These are phyloP conservation scores for Himantopus leucocephalus DNA, from an alignment of 2,113 vertebrate species.

Conservation along the genomic window DNA sequence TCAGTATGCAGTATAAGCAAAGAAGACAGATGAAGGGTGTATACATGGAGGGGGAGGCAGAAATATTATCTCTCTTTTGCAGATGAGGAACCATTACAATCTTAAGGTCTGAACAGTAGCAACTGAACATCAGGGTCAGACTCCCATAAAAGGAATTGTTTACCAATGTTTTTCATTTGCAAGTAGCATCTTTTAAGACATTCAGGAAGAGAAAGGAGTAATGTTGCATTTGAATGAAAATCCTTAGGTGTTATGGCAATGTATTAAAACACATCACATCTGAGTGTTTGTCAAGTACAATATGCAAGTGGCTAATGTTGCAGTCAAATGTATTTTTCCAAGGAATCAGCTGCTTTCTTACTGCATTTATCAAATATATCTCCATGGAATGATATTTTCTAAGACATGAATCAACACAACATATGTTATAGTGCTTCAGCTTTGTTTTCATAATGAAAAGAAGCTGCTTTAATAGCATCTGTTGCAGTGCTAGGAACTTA, in stretches of 20 bases:
- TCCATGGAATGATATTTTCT: conserved; percentile 36
- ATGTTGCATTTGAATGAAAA: neutral
- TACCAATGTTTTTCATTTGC: neutral
- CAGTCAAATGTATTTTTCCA: conserved; percentile 32
- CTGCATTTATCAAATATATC: conserved; percentile 49
- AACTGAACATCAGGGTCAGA: neutral
- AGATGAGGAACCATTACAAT: neutral
- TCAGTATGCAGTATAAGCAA: neutral
- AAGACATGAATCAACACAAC: conserved; percentile 49
- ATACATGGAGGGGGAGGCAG: neutral
- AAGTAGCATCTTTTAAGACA: neutral
- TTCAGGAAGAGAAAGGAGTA: neutral
- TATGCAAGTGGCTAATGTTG: conserved; percentile 8
- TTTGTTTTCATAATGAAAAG: conserved; percentile 56
- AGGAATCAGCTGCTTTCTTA: neutral
- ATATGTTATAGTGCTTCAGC: conserved; percentile 49
- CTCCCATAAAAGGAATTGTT: neutral
- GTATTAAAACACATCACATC: neutral
- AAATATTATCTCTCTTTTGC: neutral
- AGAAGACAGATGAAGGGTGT: neutral
- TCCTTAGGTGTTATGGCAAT: conserved; percentile 6
- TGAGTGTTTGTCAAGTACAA: conserved; percentile 21
- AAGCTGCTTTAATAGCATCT: conserved; percentile 51
- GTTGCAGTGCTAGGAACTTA: neutral
- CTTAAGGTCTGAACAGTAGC: neutral